Percentiles rank a stretch among this genome's conserved stretches.
Conservation (phyloP, 1,140 invertebrate species). For the Scaptomyza montana region DNA sequence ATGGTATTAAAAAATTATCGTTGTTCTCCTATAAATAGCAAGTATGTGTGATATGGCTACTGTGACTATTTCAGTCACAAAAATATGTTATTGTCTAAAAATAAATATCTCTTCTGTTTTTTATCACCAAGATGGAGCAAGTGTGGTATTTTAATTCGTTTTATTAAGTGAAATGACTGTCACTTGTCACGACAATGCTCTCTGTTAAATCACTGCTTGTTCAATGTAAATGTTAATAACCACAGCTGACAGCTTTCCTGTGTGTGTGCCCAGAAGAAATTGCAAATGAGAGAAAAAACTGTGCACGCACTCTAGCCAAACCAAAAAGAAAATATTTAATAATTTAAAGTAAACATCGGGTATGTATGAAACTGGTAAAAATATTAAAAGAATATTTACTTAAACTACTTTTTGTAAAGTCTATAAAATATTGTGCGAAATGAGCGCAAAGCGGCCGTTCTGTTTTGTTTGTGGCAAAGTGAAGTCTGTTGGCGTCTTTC, state of each 20-base stretch:
- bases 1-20: not conserved
- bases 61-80: not conserved
- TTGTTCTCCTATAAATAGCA: no score
- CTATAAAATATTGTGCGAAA: constrained; percentile 12
- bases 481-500: constrained; percentile 65
- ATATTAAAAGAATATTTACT: not conserved
- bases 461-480: constrained; percentile 69
- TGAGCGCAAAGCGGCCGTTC: constrained; percentile 59
- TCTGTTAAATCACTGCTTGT: not conserved
- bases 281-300: constrained; percentile 14
- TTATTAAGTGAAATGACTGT: not conserved
- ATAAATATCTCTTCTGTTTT: not conserved
- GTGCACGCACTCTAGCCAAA: not conserved
- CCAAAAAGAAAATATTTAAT: not conserved
- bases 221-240: constrained; percentile 4
- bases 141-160: not conserved
- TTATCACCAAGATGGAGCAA: not conserved
- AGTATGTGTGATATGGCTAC: not conserved
- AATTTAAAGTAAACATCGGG: not conserved
- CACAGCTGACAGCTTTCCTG: constrained; percentile 22
- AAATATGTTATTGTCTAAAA: not conserved
- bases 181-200: not conserved
- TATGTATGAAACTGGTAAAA: not conserved
- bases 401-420: not conserved
- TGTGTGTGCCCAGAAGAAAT: constrained; percentile 21